A percentile compares a stretch with the other conserved stretches of the same genome.
Evolutionary conservation across 2,797 vertebrate genomes (phyloP).

Genomic region (Cyprinodon diabolis): DNA sequence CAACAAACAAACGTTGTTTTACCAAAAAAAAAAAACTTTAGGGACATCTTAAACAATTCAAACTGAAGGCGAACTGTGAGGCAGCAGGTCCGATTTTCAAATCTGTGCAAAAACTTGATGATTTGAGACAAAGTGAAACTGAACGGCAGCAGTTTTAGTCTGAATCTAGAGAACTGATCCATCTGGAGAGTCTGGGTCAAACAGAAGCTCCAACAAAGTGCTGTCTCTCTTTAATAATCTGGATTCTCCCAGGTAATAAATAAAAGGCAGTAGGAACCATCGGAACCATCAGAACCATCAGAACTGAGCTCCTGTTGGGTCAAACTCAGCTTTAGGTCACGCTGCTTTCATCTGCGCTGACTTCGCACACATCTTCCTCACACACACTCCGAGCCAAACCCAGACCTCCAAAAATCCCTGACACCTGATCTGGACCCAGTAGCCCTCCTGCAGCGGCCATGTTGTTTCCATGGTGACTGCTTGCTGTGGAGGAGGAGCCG

Average conservation of each 20-base stretch:
- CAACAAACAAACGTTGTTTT: slow-evolving; percentile 16
- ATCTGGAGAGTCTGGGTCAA: slow-evolving; percentile 16
- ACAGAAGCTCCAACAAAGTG: slow-evolving; percentile 19
- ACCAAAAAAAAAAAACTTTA: slow-evolving; percentile 7
- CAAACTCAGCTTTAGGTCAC: slow-evolving; percentile 59
- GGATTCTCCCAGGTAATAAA: not conserved
- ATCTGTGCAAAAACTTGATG: slow-evolving; percentile 8
- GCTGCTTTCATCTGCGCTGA: slow-evolving; percentile 69
- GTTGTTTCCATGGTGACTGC: slow-evolving; percentile 24
- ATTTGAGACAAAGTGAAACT: slow-evolving; percentile 15
- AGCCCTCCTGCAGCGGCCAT: slow-evolving; percentile 54
- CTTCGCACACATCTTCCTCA: slow-evolving; percentile 75
- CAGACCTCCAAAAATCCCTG: slow-evolving; percentile 78
- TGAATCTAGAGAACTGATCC: not conserved
- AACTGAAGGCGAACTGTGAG: slow-evolving; percentile 39
- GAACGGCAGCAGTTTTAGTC: not conserved
- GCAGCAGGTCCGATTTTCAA: slow-evolving; percentile 40
- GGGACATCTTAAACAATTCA: slow-evolving; percentile 7
- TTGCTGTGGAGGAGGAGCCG: slow-evolving; percentile 16
- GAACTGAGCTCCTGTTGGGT: slow-evolving; percentile 22
- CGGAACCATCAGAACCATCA: not conserved
- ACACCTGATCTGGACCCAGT: slow-evolving; percentile 57
- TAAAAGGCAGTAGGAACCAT: slow-evolving; percentile 26
- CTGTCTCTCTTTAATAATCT: not conserved
- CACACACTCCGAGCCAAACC: slow-evolving; percentile 66